A percentile compares a stretch with the other conserved stretches of the same genome.
These are phyloP conservation scores for Halocynthia aurantium DNA, from an alignment of 23 tunicate genomes.

Conservation along the genomic window DNA sequence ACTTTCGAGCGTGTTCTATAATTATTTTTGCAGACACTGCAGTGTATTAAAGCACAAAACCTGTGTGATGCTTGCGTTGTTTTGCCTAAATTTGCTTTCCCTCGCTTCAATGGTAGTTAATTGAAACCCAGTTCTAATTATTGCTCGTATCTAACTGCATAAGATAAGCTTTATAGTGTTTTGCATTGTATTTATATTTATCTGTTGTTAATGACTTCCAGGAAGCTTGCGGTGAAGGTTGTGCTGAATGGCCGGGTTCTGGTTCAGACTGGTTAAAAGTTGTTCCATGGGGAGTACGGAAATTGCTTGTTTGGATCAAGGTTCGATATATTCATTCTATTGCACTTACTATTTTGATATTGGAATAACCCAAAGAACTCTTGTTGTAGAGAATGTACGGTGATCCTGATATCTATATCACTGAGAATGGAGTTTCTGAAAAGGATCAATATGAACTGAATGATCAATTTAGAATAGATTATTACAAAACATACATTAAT, in stretches of 20 bases:
- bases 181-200: no score
- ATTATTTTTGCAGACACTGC: no score
- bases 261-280: constrained; percentile 88
- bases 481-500: constrained; percentile 74
- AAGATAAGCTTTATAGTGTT: no score
- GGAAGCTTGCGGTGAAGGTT: constrained; percentile 72
- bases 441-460: constrained; percentile 40
- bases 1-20: no score
- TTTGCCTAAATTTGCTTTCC: no score
- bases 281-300: constrained; percentile 97
- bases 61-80: no score
- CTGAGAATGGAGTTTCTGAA: constrained; percentile 95
- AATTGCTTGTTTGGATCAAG: constrained; percentile 80
- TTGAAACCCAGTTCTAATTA: no score
- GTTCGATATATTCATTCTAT: not conserved
- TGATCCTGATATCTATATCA: constrained; percentile 89
- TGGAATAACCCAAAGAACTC: not conserved
- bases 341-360: not conserved
- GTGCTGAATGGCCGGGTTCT: constrained; percentile 93
- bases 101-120: no score
- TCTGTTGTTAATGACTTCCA: not conserved
- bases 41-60: no score
- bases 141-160: no score
- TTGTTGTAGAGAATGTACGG: constrained; percentile 42
- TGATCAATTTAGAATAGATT: constrained; percentile 62